Evolutionary conservation across 2,113 vertebrate species (phyloP), one percentile per base, ranked within the genome.

Genomic region (Cebidichthys violaceus): DNA sequence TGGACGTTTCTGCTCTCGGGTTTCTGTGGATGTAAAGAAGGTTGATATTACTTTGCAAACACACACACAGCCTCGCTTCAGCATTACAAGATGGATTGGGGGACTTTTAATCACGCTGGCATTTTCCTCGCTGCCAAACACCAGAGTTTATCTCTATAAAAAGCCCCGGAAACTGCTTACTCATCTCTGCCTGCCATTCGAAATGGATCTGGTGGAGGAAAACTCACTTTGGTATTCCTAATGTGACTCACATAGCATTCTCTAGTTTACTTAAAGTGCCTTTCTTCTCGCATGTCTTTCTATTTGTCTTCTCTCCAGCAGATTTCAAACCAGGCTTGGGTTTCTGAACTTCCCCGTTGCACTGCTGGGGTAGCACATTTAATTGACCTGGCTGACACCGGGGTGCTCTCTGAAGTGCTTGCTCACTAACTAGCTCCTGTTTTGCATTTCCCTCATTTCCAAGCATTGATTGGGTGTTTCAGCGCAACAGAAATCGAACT

Each of bases 381-480:
- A 92, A 88, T 89, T 92, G 85, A 90, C 86, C 82, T 27, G 81
- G 69, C 74, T 81, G 86, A 90, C 84, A 72, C 72, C 20, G 14
- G 67, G 81, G 24, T 82, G 54, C 81, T 88, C 76, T 88, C 85
- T 80, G 81, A 92, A 91, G 88, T 86, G 86, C 84, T 87, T 87
- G 85, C 89, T 88, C 68, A 43, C 90, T 93, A 94, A 92, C 88
- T 90, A 90, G 88, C 87, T 79, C 71, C 88, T 87, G 70, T 92
- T 95, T 94, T 94, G 93, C 91, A 93, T 94, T 92, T 87, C 82
- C 81, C 83, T 93, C 74, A 92, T 95, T 93, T 90, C 83, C 75
- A 83, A 77, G 78, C 83, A 92, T 94, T 86, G 92, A 94, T 93
- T 92, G 71, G 90, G 86, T 88, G 92, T 82, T 93, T 94, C 90